Evolutionary conservation across 2,888 invertebrate genomes (phyloP), one percentile per base, ranked within the genome.

Genomic region (Portevinia maculata): DNA sequence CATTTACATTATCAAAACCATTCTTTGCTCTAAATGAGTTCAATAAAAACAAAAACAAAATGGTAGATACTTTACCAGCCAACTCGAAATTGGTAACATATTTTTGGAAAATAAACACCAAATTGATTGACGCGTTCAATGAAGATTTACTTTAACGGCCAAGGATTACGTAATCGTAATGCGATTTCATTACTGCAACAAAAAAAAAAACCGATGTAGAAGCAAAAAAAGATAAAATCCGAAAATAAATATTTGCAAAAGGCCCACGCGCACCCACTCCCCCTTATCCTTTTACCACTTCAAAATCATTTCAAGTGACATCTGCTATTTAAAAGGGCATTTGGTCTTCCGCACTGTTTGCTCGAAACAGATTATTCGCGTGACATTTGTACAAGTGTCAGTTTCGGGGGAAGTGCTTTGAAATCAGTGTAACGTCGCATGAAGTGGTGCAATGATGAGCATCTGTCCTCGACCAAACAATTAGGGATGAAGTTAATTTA

Each of bases 371-470:
- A 71, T 78, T 76, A 71, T 71, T 71, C 60, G 70, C 34, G 67
- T 69, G 78, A 78, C 83, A 83, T 83, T 76, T 83, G 83, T 71
- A 73, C 78, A 83, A 83, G 83, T 83, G 83, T 67, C 70, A 60
- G 37, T 70, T 28, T 34, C 24, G 37, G 48, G 69, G 59, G 53
- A 37, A 28, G 57, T 41, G n/a, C 9, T 41, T 13, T 41, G 37
- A 44, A 53, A 64, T 48, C 39, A 24, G 59, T 67, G 62, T 34
- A 46, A 17, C 39, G 24, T 41, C 34, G 9, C 21, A 15, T 24
- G 34, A 57, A 67, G 53, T 78, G 60, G 28, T 57, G 78, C 50
- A 50, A 50, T 57, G 71, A 78, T 62, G 71, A 83, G 78, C 83
- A 83, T 83, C 83, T 83, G 83, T 71, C 78, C 62, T 53, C 44